Conservation (phyloP, 2,888 invertebrate genomes). For the Cecidostiba fungosa region DNA sequence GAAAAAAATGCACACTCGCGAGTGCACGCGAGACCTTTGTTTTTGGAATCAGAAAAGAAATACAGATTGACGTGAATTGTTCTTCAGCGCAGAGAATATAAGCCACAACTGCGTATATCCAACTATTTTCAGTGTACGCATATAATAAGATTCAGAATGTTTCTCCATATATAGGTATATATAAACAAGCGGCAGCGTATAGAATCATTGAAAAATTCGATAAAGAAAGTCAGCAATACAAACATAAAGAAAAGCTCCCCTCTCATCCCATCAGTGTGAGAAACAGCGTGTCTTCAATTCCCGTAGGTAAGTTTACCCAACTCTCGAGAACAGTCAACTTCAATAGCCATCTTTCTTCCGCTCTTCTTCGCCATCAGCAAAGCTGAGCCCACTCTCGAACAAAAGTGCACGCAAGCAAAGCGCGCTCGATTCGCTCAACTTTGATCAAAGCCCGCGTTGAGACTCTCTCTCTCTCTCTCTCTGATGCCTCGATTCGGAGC, state of each 20-base stretch:
- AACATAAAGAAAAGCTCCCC: background rate
- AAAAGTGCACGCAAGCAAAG: constrained; percentile 21
- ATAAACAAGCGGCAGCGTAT: no score
- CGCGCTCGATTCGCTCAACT: constrained; percentile 43
- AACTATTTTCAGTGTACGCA: no score
- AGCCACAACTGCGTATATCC: background rate
- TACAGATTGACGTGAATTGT: background rate
- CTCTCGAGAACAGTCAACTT: constrained; percentile 4
- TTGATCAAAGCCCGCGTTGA: constrained; percentile 57
- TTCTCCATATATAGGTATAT: no score
- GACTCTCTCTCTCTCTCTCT: background rate
- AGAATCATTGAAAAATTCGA: background rate
- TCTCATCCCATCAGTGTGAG: background rate
- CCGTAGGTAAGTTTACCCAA: background rate
- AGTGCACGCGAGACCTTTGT: background rate
- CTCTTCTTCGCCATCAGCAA: background rate
- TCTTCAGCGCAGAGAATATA: background rate
- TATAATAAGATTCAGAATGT: no score
- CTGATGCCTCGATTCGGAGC: background rate
- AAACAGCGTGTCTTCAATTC: background rate
- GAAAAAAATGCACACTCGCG: background rate
- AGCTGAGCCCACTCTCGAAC: constrained; percentile 40
- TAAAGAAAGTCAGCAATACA: background rate
- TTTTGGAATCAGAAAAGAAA: background rate
- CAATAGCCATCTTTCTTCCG: background rate